A percentile compares a stretch with the other conserved stretches of the same genome.
These are phyloP conservation scores for Gastrophysa polygoni DNA, from an alignment of 2,888 invertebrate genomes.

Conservation along the genomic window DNA sequence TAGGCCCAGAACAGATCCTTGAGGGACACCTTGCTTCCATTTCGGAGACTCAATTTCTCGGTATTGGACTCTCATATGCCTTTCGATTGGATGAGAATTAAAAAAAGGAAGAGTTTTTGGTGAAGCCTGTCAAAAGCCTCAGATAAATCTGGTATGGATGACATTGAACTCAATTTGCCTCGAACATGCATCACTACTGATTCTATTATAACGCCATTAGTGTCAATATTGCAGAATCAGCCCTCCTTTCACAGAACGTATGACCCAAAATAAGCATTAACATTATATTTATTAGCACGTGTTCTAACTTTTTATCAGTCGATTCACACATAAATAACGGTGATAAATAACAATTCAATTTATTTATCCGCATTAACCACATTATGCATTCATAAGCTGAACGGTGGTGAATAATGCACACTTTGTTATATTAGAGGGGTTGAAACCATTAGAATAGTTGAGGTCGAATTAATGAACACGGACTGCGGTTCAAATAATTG, in stretches of 20 bases:
- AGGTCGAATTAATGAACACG: slow-evolving; percentile 42
- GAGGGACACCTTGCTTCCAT: no score
- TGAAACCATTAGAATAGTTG: slow-evolving; percentile 33
- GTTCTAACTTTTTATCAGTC: slow-evolving; percentile 50
- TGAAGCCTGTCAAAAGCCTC: no score
- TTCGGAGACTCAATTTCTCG: no score
- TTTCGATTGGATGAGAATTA: no score
- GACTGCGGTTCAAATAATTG: slow-evolving; percentile 47
- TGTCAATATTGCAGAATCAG: no score
- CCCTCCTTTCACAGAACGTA: neutral
- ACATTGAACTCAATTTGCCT: no score
- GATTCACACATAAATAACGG: slow-evolving; percentile 54
- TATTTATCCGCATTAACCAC: slow-evolving; percentile 42
- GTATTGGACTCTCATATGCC: no score
- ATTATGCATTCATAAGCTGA: slow-evolving; percentile 45
- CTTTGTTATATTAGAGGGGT: slow-evolving; percentile 51
- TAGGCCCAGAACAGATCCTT: no score
- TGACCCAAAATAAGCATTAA: neutral
- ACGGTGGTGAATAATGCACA: slow-evolving; percentile 51
- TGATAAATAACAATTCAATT: slow-evolving; percentile 30
- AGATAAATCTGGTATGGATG: no score
- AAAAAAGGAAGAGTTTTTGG: no score
- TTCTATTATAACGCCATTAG: no score
- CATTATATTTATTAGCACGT: slow-evolving; percentile 38
- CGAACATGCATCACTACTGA: no score